Evolutionary conservation across 2,888 invertebrate species (phyloP), one percentile per base, ranked within the genome.

Genomic region (Oscheius sp.): DNA sequence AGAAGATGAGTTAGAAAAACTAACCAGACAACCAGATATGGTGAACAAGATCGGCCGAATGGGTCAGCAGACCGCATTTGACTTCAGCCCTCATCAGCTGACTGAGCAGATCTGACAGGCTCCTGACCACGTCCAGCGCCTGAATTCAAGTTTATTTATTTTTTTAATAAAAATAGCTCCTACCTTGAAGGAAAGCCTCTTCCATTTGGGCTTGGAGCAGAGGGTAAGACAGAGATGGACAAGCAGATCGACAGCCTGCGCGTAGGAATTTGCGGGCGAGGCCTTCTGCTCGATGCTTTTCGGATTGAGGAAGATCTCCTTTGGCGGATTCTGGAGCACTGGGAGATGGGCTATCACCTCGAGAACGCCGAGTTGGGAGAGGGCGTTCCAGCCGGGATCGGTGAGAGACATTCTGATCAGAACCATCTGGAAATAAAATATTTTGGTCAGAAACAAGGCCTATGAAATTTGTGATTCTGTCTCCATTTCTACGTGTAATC

Each of bases 41-140:
- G n/a, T 77, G 62, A 4, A 80, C 76, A 11, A 82, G 70, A 2
- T 71, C 73, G 21, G 76, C 65, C 1, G 77, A 76, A 1, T 72
- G 74, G 9, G 70, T 58, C 3, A 82, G 59, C 10, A 75, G 65
- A 7, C 66, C 75, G 53, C 80, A 82, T 13, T 80, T 50, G 1
- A 82, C 29, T 53, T 82, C 80, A 9, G 84, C 84, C 3, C 84
- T 68, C 72, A 83, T 76, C 71, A 84, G 63, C 53, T 84, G 84
- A 33, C 74, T 74, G 48, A 80, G 75, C 2, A 84, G 74, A 37
- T 83, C 84, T n/a, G 77, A 70, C 47, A 77, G 73, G 35, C 76
- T 65, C 48, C 76, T 76, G 11, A 84, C 62, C 58, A 83, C 76
- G 2, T 76, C 75, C 47, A 83, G 72, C 35, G 78, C 71, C 82